Base-by-base conservation (phyloP, 2,888 invertebrate species). In the Lasius platythorax region DNA sequence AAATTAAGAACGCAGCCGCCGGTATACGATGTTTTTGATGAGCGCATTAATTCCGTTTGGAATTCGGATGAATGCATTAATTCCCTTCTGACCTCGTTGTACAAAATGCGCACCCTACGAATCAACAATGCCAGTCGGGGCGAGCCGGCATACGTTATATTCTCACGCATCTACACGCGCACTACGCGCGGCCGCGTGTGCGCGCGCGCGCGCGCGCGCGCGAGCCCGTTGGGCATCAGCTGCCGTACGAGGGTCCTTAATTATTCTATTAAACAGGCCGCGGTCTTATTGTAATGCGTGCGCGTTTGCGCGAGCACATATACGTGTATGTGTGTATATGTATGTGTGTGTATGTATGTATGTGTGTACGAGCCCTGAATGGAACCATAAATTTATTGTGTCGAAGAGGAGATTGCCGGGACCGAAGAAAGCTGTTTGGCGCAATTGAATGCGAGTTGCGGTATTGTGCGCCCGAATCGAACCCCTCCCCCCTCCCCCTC, bases 221-320 rank as follows among this genome's bases (percentile, higher is more conserved):
- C 61, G 73, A 61, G 61, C 79, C 61, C 79, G 79, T 81, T 81
- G 79, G 79, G 93, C 93, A 94, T 94, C 94, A 94, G 94, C 94
- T 94, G 94, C 94, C 89, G 91, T 87, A 90, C 92, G 91, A 94
- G 93, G 92, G 92, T 92, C 94, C 93, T 94, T 94, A 94, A 95
- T 95, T 94, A 94, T 94, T 94, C 94, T 94, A 94, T 94, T 94
- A 94, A 94, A 94, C 93, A 91, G 93, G 91, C 92, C 93, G 91
- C 93, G 93, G 92, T 93, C 92, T 94, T 93, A 94, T 94, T 94
- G 94, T 93, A 91, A 91, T 91, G 90, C 90, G 88, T 89, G 85
- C 83, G 72, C 87, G 85, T 83, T 82, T 78, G 82, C 74, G 85
- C 67, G 84, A 83, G 87, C 75, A 30, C 3, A 15, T 89, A 87